phyloP scores from a whole-genome alignment of 2,113 vertebrate species.

The Narcine bancroftii region DNA sequence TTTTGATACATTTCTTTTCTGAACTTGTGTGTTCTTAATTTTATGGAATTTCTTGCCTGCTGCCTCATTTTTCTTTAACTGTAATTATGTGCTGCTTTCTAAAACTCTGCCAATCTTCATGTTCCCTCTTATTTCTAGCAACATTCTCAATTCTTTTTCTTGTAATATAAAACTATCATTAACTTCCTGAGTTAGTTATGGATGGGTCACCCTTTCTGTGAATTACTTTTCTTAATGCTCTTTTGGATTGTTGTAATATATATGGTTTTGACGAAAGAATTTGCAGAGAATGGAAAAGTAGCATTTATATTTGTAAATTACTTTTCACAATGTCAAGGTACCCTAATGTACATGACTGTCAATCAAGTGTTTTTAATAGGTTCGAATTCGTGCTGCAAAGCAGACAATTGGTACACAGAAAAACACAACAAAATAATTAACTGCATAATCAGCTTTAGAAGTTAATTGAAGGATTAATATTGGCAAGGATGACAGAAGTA shows the following conservation, averaged over 20 bases:
- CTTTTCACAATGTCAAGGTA: neutral
- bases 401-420: neutral
- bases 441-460: neutral
- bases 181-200: too few relatives aligned
- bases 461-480: neutral
- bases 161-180: too few relatives aligned
- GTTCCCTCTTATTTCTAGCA: too few relatives aligned
- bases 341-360: neutral
- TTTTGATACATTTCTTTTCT: too few relatives aligned
- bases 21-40: too few relatives aligned
- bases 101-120: too few relatives aligned
- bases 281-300: neutral
- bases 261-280: neutral
- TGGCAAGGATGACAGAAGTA: neutral
- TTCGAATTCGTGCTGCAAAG: neutral
- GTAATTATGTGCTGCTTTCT: too few relatives aligned
- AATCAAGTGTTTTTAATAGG: neutral
- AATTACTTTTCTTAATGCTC: too few relatives aligned
- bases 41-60: too few relatives aligned
- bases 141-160: too few relatives aligned
- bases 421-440: neutral
- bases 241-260: neutral
- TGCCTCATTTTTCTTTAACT: too few relatives aligned
- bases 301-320: neutral
- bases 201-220: too few relatives aligned